Evolutionary conservation across 2,113 vertebrate species (phyloP), one percentile per base, ranked within the genome.

Genomic region (Alectura lathami): DNA sequence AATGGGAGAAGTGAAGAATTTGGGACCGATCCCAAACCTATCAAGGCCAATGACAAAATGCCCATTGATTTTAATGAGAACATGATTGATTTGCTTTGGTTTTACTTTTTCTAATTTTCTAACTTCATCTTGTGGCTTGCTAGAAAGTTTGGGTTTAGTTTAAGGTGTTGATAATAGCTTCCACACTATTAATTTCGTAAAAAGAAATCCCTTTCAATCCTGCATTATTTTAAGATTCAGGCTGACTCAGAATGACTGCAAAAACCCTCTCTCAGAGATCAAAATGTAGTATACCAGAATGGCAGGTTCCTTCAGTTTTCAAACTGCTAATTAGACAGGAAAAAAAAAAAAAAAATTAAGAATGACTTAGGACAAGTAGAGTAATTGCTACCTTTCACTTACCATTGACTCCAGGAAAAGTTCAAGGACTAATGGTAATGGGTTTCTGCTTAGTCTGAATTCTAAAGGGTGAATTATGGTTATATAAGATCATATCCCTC

Each of bases 81-180:
- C 56, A 69, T 29, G 32, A 20, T 29, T 94, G 73, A 82, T 86
- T 88, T 81, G 23, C 45, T 83, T 91, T 21, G 8, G 2, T 60
- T 80, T 60, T 29, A 83, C 90, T 94, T 72, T 92, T 95, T 83
- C 34, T 78, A 91, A 40, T 89, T 96, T 89, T 91, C 64, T 75
- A 94, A 64, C 18, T 91, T 96, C 36, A 68, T 51, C 45, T 91
- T 8, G 20, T 51, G 23, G 6, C 29, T 86, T 56, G 9, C 29
- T 72, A 60, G 78, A 87, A 89, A 66, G 32, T 66, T 74, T 68
- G 50, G 13, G 2, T 75, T 88, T 70, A 43, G 29, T 93, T 91
- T 95, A 86, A 89, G n/a, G 30, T 66, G 63, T 57, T 74, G 38
- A 54, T 67, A 86, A 87, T 45, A 83, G 13, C 36, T 78, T 78